phyloP scores from a whole-genome alignment of 2,888 invertebrate genomes.

The Pyrocoelia pectoralis region DNA sequence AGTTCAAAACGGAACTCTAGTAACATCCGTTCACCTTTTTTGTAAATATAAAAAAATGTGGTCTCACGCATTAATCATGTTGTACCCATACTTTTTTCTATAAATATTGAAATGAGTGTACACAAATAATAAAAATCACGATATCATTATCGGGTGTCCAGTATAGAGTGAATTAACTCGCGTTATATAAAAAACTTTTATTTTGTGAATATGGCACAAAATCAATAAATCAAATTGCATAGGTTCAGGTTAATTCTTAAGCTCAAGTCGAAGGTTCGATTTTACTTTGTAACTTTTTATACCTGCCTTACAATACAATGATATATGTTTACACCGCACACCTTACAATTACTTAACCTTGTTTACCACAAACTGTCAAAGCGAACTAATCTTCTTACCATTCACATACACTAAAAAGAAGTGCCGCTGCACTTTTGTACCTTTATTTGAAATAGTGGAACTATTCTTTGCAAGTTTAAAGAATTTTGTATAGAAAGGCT shows the following conservation, averaged over 20 bases:
- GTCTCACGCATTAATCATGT: too few species aligned
- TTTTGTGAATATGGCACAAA: too few species aligned
- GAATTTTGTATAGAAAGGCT: constrained; percentile 28
- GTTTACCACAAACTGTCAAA: constrained; percentile 61
- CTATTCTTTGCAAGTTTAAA: constrained; percentile 23
- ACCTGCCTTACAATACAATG: constrained; percentile 42
- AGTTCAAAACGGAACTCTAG: too few species aligned
- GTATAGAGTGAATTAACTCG: too few species aligned
- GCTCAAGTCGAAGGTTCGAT: constrained; percentile 13
- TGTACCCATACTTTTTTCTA: too few species aligned
- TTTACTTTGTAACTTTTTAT: constrained; percentile 22
- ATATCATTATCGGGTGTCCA: too few species aligned
- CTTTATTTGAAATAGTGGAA: constrained; percentile 30
- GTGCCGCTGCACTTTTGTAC: constrained; percentile 35
- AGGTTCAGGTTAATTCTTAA: constrained; percentile 12
- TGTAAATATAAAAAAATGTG: too few species aligned
- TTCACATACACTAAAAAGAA: constrained; percentile 30
- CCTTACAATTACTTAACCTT: constrained; percentile 57
- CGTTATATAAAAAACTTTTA: too few species aligned
- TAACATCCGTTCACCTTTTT: too few species aligned
- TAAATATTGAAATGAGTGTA: too few species aligned
- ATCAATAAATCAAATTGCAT: constrained; percentile 11
- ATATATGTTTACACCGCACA: constrained; percentile 45
- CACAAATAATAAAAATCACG: too few species aligned
- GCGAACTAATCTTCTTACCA: constrained; percentile 57